phyloP scores from a whole-genome alignment of 2,888 invertebrate genomes.

The Marronus borbonicus region DNA sequence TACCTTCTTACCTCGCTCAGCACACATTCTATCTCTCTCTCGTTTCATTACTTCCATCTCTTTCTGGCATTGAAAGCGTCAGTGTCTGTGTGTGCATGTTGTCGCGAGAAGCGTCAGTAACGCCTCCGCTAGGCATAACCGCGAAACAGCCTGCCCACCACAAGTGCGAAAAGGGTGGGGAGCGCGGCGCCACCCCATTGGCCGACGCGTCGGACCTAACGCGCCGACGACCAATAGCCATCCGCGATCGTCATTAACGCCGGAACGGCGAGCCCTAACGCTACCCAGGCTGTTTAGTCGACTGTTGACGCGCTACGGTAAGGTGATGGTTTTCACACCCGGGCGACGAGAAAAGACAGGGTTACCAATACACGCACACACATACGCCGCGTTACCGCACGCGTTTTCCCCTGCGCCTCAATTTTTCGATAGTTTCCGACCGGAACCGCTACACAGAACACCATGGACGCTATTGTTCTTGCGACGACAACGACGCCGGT shows the following conservation, averaged over 20 bases:
- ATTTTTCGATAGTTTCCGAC: not conserved
- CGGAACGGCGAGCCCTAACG: slow-evolving; percentile 61
- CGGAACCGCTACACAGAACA: not conserved
- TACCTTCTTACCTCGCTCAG: not conserved
- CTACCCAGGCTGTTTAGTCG: slow-evolving; percentile 65
- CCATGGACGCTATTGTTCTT: not conserved
- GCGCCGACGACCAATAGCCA: slow-evolving; percentile 66
- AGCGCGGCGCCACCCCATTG: slow-evolving; percentile 69
- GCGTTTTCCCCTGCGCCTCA: not conserved
- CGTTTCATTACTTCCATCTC: too few species aligned
- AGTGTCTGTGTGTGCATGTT: slow-evolving; percentile 45
- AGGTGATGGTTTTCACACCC: slow-evolving; percentile 69
- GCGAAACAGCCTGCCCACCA: slow-evolving; percentile 67
- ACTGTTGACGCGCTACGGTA: slow-evolving; percentile 66
- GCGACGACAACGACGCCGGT: slow-evolving; percentile 36
- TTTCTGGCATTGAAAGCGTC: too few species aligned
- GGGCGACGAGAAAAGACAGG: slow-evolving; percentile 44
- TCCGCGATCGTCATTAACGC: slow-evolving; percentile 71
- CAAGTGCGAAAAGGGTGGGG: slow-evolving; percentile 70
- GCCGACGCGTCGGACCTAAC: slow-evolving; percentile 66
- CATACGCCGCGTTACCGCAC: not conserved
- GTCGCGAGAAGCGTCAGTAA: slow-evolving; percentile 68
- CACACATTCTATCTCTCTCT: not conserved
- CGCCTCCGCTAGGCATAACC: slow-evolving; percentile 69
- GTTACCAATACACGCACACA: not conserved